These are phyloP conservation scores for Habropoda laboriosa DNA, from an alignment of 1,140 invertebrate genomes.

Conservation along the genomic window DNA sequence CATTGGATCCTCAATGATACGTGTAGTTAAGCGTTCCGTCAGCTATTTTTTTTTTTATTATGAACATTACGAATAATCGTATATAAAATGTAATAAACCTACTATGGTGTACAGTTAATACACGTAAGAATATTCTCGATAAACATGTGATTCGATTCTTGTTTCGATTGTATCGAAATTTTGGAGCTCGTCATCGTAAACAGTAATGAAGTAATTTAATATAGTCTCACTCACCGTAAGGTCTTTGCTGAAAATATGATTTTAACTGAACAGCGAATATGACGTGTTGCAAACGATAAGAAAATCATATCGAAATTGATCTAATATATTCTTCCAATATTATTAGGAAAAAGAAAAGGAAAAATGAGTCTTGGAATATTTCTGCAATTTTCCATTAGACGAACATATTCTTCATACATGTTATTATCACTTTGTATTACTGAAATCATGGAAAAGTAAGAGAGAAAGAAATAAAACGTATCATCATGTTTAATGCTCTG, in stretches of 20 bases:
- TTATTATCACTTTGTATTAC: neutral
- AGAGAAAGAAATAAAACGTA: neutral
- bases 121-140: neutral
- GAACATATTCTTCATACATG: neutral
- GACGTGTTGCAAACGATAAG: neutral
- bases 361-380: neutral
- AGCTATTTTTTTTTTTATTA: slow-evolving; percentile 42
- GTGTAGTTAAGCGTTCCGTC: slow-evolving; percentile 7
- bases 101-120: slow-evolving; percentile 17
- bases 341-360: neutral
- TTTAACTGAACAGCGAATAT: neutral
- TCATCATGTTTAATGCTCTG: slow-evolving; percentile 12
- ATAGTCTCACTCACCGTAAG: neutral
- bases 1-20: slow-evolving; percentile 84
- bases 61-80: slow-evolving; percentile 30
- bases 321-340: neutral
- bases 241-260: neutral
- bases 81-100: slow-evolving; percentile 49
- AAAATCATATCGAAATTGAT: neutral
- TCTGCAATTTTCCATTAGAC: neutral
- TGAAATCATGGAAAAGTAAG: neutral
- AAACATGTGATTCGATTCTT: neutral
- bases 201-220: neutral
- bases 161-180: neutral
- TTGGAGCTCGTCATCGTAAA: neutral